A percentile compares a stretch with the other conserved stretches of the same genome.
phyloP scores from a whole-genome alignment of 2,113 vertebrate genomes.

The Panthera uncia region DNA sequence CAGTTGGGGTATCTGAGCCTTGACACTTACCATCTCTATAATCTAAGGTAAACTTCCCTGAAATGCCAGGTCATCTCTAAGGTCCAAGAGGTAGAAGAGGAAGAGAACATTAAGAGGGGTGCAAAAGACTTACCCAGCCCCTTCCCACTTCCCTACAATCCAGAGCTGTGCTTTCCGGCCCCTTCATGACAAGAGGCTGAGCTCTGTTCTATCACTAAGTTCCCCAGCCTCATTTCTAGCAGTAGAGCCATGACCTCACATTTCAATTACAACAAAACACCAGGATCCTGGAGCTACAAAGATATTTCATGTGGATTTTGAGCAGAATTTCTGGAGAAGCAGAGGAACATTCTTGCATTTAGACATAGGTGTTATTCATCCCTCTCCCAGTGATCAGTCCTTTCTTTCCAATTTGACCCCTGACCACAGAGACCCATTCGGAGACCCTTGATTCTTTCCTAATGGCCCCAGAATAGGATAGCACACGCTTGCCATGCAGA shows the following conservation, averaged over 20 bases:
- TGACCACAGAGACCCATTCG: not conserved
- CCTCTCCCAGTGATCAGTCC: not conserved
- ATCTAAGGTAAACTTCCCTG: constrained; percentile 2
- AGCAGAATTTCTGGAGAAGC: constrained; percentile 7
- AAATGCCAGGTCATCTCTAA: not conserved
- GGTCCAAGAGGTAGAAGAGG: not conserved
- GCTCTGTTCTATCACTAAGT: not conserved
- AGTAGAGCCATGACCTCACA: not conserved
- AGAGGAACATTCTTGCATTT: not conserved
- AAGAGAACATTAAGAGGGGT: not conserved
- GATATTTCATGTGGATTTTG: not conserved
- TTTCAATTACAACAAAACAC: constrained; percentile 23
- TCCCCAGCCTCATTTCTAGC: not conserved
- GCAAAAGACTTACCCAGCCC: not conserved
- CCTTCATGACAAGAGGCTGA: not conserved
- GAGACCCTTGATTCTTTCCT: not conserved
- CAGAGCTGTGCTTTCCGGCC: not conserved
- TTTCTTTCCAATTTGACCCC: constrained; percentile 35
- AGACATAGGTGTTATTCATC: not conserved
- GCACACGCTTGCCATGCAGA: not conserved
- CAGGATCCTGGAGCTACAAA: not conserved
- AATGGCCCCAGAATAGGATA: not conserved
- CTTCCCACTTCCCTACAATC: not conserved
- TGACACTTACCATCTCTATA: not conserved
- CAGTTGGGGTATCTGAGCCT: not conserved